Conservation (phyloP, 2,888 invertebrate genomes). For the Ophion slaviceki region DNA sequence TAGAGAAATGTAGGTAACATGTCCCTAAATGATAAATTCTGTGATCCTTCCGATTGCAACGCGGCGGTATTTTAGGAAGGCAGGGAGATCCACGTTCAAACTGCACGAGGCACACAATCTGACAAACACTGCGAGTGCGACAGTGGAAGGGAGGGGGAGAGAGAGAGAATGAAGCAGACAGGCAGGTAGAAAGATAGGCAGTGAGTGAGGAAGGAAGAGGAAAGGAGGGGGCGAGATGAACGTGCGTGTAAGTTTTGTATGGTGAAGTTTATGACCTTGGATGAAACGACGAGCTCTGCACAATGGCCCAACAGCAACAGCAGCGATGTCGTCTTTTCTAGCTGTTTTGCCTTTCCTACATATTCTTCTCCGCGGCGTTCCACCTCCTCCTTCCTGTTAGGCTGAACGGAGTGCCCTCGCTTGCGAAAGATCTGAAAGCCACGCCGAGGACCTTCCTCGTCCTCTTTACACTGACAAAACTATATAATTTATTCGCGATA, state of each 20-base stretch:
- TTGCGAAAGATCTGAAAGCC: no score
- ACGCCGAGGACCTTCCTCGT: no score
- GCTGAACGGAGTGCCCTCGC: no score
- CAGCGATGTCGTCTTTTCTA: slow-evolving; percentile 41
- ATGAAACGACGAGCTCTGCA: slow-evolving; percentile 64
- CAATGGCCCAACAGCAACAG: slow-evolving; percentile 61
- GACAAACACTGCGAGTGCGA: slow-evolving; percentile 10
- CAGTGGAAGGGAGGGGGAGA: slow-evolving; percentile 2
- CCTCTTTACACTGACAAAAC: no score
- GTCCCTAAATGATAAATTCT: slow-evolving; percentile 12
- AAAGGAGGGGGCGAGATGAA: slow-evolving; percentile 32
- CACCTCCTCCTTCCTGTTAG: no score
- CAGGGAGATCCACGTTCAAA: slow-evolving; percentile 41
- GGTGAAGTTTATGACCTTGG: slow-evolving; percentile 64
- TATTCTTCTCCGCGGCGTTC: no score
- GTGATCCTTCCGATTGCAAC: background rate
- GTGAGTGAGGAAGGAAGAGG: background rate
- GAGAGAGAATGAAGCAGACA: background rate
- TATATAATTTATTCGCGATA: no score
- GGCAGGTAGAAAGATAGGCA: slow-evolving; percentile 1
- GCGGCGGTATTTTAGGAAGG: slow-evolving; percentile 9
- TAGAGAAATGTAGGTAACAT: background rate
- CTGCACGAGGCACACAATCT: slow-evolving; percentile 23
- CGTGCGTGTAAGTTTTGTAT: slow-evolving; percentile 46
- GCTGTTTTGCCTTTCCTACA: slow-evolving; percentile 51